These are phyloP conservation scores for Gadopsis bispinosus DNA, from an alignment of 2,797 vertebrate genomes.

Conservation along the genomic window DNA sequence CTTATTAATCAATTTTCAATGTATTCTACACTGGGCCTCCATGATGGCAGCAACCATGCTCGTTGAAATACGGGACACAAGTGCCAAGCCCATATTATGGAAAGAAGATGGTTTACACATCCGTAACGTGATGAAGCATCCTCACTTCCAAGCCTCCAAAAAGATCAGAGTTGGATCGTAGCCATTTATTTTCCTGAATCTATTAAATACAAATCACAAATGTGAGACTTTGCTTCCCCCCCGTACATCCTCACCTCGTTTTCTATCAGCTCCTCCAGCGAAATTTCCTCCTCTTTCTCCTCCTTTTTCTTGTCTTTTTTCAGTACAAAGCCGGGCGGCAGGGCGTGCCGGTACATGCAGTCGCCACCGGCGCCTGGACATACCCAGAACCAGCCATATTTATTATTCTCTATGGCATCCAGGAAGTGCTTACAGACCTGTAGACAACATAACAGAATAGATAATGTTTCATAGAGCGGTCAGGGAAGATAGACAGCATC, in stretches of 20 bases:
- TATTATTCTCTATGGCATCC: constrained; percentile 97
- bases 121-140: not conserved
- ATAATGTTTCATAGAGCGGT: not conserved
- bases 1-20: not conserved
- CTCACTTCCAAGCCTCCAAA: not conserved
- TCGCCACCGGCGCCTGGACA: constrained; percentile 92
- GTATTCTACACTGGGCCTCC: not conserved
- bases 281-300: constrained; percentile 94
- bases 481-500: not conserved
- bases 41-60: not conserved
- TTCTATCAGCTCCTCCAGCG: constrained; percentile 97
- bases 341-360: constrained; percentile 97
- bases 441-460: not conserved
- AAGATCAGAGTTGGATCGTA: not conserved
- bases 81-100: not conserved
- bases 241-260: constrained; percentile 87
- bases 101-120: not conserved
- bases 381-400: constrained; percentile 99
- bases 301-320: constrained; percentile 99
- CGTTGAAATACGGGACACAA: not conserved
- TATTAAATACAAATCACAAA: not conserved
- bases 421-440: constrained; percentile 97
- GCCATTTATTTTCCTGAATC: not conserved
- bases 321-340: constrained; percentile 95
- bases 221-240: not conserved